Conservation (phyloP, 2,113 vertebrate genomes). For the Chascanopsetta lugubris region DNA sequence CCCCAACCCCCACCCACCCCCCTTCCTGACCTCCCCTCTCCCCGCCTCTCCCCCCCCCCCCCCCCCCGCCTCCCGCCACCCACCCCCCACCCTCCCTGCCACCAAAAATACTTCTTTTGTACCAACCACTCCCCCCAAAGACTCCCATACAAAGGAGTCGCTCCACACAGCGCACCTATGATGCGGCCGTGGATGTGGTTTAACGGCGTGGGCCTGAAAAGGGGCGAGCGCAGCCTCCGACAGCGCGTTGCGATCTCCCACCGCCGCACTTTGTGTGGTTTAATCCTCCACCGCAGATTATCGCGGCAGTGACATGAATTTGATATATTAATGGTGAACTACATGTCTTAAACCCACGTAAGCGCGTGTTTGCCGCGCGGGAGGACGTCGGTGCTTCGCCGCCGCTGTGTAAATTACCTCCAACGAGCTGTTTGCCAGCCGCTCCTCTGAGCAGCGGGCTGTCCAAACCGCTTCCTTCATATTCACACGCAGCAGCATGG, state of each 20-base stretch:
- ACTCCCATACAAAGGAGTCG: slow-evolving; percentile 30
- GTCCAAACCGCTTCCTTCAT: not conserved
- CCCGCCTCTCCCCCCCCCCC: too few species aligned
- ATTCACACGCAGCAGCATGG: too few species aligned
- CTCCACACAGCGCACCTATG: slow-evolving; percentile 3
- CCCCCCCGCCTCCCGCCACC: too few species aligned
- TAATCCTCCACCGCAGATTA: not conserved
- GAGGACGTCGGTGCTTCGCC: not conserved
- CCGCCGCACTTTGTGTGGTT: not conserved
- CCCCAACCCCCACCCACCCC: too few species aligned
- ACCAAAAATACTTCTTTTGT: slow-evolving; percentile 59
- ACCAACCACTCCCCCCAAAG: slow-evolving; percentile 10
- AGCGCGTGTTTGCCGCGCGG: not conserved
- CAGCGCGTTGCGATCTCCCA: not conserved
- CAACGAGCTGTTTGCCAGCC: not conserved
- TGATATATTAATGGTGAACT: slow-evolving; percentile 6
- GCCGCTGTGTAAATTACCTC: not conserved
- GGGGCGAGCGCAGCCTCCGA: too few species aligned
- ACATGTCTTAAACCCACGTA: not conserved
- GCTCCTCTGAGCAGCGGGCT: not conserved
- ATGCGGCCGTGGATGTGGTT: not conserved
- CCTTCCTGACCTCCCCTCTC: too few species aligned
- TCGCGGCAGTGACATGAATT: not conserved
- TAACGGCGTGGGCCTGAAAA: slow-evolving; percentile 23
- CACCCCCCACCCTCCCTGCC: too few species aligned